Conservation (phyloP, 2,888 invertebrate species). For the Pseudanteris insignis region DNA sequence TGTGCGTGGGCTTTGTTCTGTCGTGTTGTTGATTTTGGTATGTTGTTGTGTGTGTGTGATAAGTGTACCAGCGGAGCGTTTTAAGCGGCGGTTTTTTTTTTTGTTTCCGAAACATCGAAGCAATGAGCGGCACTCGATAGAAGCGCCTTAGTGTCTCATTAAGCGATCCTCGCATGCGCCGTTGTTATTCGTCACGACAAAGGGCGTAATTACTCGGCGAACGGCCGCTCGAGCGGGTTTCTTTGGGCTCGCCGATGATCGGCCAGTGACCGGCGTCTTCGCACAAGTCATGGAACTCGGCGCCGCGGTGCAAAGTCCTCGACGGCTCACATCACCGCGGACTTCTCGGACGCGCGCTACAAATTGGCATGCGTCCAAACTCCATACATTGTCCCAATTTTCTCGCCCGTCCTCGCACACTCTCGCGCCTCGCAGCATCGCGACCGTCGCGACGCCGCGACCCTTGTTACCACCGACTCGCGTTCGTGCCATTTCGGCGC, state of each 20-base stretch:
- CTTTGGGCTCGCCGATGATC: constrained; percentile 6
- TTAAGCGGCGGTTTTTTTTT: too few species aligned
- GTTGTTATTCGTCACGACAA: constrained; percentile 13
- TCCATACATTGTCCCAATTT: constrained; percentile 1
- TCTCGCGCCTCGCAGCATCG: constrained; percentile 4
- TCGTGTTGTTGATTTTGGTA: too few species aligned
- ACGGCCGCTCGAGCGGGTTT: constrained; percentile 1
- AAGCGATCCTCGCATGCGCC: constrained; percentile 12
- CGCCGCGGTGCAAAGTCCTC: constrained; percentile 25
- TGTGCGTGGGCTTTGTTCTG: too few species aligned
- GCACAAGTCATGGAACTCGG: constrained; percentile 16
- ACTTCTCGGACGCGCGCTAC: constrained; percentile 2
- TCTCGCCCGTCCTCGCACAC: constrained; percentile 5
- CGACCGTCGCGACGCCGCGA: too few species aligned
- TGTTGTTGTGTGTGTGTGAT: too few species aligned
- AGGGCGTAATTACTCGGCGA: constrained; percentile 11
- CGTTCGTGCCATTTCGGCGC: constrained; percentile 23
- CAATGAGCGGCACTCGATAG: neutral
- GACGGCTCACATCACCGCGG: constrained; percentile 3
- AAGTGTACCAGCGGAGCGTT: too few species aligned
- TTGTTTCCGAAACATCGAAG: too few species aligned
- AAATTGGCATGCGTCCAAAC: constrained; percentile 19
- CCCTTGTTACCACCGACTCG: neutral
- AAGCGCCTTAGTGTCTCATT: constrained; percentile 7
- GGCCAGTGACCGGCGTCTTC: constrained; percentile 23